Conservation (phyloP, 92 coral and sea anemone species). For the Zoanthus sociatus region DNA sequence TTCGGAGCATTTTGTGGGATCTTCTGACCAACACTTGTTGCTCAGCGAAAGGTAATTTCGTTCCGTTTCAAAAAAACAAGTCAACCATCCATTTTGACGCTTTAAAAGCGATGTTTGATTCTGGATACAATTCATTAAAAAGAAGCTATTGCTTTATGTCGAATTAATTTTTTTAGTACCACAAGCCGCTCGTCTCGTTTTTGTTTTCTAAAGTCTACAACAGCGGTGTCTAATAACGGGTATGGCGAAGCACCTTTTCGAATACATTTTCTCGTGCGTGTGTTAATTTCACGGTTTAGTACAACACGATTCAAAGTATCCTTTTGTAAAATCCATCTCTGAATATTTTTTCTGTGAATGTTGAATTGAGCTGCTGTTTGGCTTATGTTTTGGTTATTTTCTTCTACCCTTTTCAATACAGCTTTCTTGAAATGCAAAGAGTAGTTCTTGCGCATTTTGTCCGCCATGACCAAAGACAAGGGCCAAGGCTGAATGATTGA, state of each 20-base stretch:
- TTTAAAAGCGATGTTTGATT: not conserved
- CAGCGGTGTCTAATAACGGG: constrained; percentile 11
- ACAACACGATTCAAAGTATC: constrained; percentile 51
- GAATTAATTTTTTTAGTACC: constrained; percentile 45
- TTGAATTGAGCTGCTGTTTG: constrained; percentile 57
- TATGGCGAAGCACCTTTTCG: constrained; percentile 35
- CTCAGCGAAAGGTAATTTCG: not conserved
- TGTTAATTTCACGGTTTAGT: constrained; percentile 56
- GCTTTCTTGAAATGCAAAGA: constrained; percentile 52
- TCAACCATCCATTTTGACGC: not conserved
- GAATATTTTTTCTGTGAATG: constrained; percentile 58
- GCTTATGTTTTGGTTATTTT: constrained; percentile 57
- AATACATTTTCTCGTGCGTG: constrained; percentile 50
- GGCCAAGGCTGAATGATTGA: no score
- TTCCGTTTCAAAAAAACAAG: not conserved
- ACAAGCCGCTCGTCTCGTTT: constrained; percentile 54
- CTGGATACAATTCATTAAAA: constrained; percentile 49
- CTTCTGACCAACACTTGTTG: not conserved
- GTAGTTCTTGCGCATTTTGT: constrained; percentile 53
- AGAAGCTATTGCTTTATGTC: constrained; percentile 45
- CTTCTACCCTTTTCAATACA: constrained; percentile 55
- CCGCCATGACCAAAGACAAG: no score
- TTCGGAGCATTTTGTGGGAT: not conserved
- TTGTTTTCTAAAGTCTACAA: constrained; percentile 52
- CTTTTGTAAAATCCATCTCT: constrained; percentile 42